Evolutionary conservation across 2,888 invertebrate species (phyloP).

Genomic region (Netelia inedita): DNA sequence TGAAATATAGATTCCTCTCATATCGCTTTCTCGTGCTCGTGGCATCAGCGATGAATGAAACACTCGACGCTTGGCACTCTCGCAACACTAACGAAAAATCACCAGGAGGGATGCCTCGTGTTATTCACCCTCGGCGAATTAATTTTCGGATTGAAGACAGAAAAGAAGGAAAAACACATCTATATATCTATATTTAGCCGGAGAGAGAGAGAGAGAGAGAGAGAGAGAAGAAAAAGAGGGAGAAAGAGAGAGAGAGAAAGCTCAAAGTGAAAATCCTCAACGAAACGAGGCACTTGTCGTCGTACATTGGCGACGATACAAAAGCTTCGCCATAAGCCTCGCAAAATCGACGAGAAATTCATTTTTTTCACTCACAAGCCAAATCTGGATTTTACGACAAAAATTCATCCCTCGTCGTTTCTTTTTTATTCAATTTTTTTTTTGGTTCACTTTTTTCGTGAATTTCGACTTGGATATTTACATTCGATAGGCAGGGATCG

Average conservation of each 20-base stretch:
- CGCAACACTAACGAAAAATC: not conserved
- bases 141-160: slow-evolving; percentile 55
- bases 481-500: slow-evolving; percentile 3
- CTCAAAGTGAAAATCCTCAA: not conserved
- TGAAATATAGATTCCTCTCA: not conserved
- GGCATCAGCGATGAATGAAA: slow-evolving; percentile 43
- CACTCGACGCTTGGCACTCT: slow-evolving; percentile 28
- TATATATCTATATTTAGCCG: not conserved
- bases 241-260: not conserved
- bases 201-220: not conserved
- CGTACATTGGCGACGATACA: not conserved
- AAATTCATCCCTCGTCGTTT: not conserved
- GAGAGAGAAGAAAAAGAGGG: not conserved
- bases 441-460: not conserved
- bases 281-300: not conserved
- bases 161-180: not conserved
- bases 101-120: not conserved
- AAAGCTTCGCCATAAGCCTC: not conserved
- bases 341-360: too few species aligned
- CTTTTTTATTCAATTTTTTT: not conserved
- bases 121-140: slow-evolving; percentile 36
- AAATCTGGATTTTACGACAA: too few species aligned
- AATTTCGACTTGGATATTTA: not conserved
- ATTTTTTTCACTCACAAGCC: too few species aligned
- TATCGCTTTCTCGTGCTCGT: not conserved